A percentile compares a stretch with the other conserved stretches of the same genome.
Conservation (phyloP, 2,113 vertebrate species). For the Trogon melanurus region DNA sequence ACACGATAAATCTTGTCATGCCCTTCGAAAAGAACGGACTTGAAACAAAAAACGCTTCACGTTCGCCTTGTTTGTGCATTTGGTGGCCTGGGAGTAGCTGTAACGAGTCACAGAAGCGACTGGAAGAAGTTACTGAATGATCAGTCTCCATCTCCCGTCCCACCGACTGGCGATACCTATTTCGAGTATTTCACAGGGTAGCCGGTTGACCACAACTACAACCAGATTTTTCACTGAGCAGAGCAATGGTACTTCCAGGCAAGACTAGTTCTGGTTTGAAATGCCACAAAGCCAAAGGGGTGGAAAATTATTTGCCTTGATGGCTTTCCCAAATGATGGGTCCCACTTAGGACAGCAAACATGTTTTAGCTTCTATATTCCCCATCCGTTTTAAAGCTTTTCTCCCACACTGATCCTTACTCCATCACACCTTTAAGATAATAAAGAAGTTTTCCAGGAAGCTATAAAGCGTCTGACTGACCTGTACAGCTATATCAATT, state of each 20-base stretch:
- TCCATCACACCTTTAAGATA: not conserved
- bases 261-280: not conserved
- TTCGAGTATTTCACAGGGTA: not conserved
- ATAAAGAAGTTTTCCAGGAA: not conserved
- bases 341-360: not conserved
- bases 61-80: not conserved
- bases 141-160: not conserved
- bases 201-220: not conserved
- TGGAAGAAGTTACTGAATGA: not conserved
- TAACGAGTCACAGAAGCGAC: not conserved
- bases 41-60: not conserved
- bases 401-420: not conserved
- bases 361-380: not conserved
- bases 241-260: not conserved
- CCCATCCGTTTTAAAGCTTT: not conserved
- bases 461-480: not conserved
- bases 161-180: fast-evolving
- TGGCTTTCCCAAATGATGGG: not conserved
- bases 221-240: not conserved
- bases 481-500: not conserved
- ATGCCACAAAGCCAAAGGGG: not conserved
- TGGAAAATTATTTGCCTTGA: not conserved
- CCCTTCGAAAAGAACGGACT: not conserved
- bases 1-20: not conserved
- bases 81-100: not conserved